These are phyloP conservation scores for Platichthys flesus DNA, from an alignment of 2,113 vertebrate genomes.

Conservation along the genomic window DNA sequence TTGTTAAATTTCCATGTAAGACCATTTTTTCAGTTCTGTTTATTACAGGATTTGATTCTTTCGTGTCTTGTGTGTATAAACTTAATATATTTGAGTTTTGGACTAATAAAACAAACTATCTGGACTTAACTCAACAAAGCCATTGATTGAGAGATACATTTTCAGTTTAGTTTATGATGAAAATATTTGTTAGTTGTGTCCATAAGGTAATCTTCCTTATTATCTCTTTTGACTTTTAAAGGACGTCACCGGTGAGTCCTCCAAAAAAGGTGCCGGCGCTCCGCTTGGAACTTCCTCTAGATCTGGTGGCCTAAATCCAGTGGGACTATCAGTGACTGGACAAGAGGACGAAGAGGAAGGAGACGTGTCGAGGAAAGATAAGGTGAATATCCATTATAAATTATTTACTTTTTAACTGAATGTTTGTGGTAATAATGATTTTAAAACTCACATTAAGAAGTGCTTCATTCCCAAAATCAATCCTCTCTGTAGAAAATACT, in stretches of 20 bases:
- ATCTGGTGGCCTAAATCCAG: conserved; percentile 18
- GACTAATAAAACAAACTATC: too few relatives aligned
- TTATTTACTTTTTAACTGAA: background rate
- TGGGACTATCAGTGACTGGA: conserved; percentile 18
- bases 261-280: conserved; percentile 27
- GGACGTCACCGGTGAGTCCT: conserved; percentile 42
- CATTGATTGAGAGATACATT: too few relatives aligned
- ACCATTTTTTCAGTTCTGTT: background rate
- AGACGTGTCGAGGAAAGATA: conserved; percentile 70
- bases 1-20: background rate
- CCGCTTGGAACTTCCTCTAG: conserved; percentile 1
- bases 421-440: too few relatives aligned
- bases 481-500: too few relatives aligned
- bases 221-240: conserved; percentile 17
- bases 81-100: too few relatives aligned
- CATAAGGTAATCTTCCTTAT: background rate
- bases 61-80: too few relatives aligned
- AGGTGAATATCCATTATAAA: conserved; percentile 47
- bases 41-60: background rate
- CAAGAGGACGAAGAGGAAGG: conserved; percentile 58
- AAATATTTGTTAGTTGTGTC: background rate
- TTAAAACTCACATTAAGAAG: too few relatives aligned
- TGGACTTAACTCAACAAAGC: too few relatives aligned
- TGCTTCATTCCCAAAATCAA: too few relatives aligned
- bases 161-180: too few relatives aligned